Base-by-base conservation (phyloP, 2,113 vertebrate species). In the Nothobranchius kuhntae region DNA sequence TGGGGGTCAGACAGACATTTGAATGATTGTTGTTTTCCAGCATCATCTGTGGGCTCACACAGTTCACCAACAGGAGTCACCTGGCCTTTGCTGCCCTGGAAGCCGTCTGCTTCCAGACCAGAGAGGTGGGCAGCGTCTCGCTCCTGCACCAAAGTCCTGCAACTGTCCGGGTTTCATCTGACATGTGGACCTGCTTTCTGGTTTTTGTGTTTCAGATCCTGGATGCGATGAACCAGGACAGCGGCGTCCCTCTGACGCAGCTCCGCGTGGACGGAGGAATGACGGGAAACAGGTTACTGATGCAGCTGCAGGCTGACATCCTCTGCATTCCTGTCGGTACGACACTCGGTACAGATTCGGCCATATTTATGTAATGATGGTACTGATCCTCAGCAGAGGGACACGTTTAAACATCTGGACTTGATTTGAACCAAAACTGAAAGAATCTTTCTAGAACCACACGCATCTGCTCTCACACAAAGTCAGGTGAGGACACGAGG, bases 21-120 rank as follows among this genome's bases (percentile, higher is more conserved):
- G 38, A 9, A 9, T 40, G 9, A 40, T 8, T 40, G 38, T 40
- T 61, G 24, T 61, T 65, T 38, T 60, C 64, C 70, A 99, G 98
- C 65, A 98, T 98, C 89, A 99, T 99, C 87, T 99, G 98, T 87
- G 98, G 98, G 46, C 95, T 99, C 81, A 99, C 98, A 81, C 97
- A 98, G 91, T 99, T 98, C 92, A 99, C 98, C 78, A 99, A 98
- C 91, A 96, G 92, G 89, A 97, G 91, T 55, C 98, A 99, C 83
- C 91, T 99, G 71, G 97, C 97, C 52, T 99, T 98, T 30, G 98
- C 98, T 80, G 96, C 98, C n/a, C 91, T 99, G 58, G 98, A 99
- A 91, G 96, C 97, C 0, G 96, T 99, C 56, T 98, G 96, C 86
- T 99, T 98, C 85, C 97, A 99, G 90, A 96, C 96, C 69, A 93